Conservation (phyloP, 2,888 invertebrate species). For the Alsophila aescularia region DNA sequence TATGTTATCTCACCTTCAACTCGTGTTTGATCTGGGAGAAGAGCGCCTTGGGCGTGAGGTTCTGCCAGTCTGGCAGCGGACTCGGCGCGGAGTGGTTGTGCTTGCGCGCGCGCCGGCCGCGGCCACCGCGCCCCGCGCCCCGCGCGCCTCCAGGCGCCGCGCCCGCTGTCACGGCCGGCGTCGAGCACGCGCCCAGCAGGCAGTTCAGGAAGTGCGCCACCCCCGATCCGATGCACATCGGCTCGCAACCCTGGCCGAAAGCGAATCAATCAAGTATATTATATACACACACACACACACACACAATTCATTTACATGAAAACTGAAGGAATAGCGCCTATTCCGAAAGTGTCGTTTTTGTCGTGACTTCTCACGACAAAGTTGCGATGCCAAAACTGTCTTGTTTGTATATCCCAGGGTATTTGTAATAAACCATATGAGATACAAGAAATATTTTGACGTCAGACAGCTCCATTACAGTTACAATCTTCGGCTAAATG, state of each 20-base stretch:
- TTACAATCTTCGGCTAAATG: too few relatives aligned
- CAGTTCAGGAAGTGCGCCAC: conserved; percentile 99
- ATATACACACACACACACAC: too few relatives aligned
- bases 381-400: too few relatives aligned
- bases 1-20: conserved; percentile 81
- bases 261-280: too few relatives aligned
- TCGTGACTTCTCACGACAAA: too few relatives aligned
- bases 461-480: too few relatives aligned
- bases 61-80: conserved; percentile 89
- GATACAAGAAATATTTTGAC: too few relatives aligned
- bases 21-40: conserved; percentile 95
- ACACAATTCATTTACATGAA: too few relatives aligned
- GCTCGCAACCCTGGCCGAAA: conserved; percentile 93
- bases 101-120: conserved; percentile 60
- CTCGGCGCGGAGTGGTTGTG: conserved; percentile 47
- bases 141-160: conserved; percentile 82
- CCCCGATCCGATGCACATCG: conserved; percentile 95
- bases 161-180: conserved; percentile 76
- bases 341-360: too few relatives aligned
- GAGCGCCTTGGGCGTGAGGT: conserved; percentile 92
- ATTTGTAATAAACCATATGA: too few relatives aligned
- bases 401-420: too few relatives aligned
- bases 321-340: too few relatives aligned
- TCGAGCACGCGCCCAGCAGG: conserved; percentile 90
- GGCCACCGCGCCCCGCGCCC: conserved; percentile 73